phyloP scores from a whole-genome alignment of 1,140 invertebrate species.

The Lucilia cuprina region DNA sequence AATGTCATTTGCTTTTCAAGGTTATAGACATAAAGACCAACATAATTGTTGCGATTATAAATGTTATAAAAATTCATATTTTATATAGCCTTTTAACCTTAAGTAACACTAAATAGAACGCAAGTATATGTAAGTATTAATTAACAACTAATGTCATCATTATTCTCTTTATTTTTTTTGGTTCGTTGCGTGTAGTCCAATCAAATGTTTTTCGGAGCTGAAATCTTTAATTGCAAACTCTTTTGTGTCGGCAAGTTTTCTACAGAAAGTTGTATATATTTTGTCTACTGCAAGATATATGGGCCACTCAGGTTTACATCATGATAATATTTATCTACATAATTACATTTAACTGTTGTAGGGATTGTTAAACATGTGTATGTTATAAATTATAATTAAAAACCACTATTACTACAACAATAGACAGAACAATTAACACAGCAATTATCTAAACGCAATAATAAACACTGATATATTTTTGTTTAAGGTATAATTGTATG shows the following conservation, averaged over 20 bases:
- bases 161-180: background rate
- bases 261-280: background rate
- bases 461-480: background rate
- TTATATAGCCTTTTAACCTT: background rate
- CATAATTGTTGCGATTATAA: background rate
- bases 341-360: constrained; percentile 6
- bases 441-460: background rate
- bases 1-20: background rate
- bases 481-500: background rate
- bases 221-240: constrained; percentile 4
- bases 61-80: background rate
- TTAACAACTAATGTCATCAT: background rate
- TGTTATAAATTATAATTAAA: constrained; percentile 1
- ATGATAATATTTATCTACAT: background rate
- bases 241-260: background rate
- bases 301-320: background rate
- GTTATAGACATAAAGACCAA: background rate
- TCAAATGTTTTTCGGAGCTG: background rate
- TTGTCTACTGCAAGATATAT: background rate
- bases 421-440: background rate
- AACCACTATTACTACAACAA: background rate
- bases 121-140: background rate
- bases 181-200: background rate
- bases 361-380: constrained; percentile 10
- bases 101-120: background rate